These are phyloP conservation scores for Clarias platycephalus DNA, from an alignment of 2,797 vertebrate genomes.

Conservation along the genomic window DNA sequence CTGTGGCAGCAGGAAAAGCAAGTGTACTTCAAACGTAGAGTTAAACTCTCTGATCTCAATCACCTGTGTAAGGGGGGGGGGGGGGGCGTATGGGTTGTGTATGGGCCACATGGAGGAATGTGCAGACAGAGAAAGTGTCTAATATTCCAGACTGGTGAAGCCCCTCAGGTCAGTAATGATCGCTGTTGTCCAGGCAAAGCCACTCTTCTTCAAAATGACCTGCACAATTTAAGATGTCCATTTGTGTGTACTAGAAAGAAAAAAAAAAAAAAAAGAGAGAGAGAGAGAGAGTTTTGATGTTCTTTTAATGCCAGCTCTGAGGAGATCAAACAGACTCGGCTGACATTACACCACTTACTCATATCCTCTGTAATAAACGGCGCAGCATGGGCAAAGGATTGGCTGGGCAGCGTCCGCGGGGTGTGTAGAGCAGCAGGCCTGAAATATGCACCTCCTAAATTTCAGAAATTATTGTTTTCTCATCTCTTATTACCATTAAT, in stretches of 20 bases:
- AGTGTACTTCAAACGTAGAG: slow-evolving; percentile 43
- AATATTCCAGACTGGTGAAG: background rate
- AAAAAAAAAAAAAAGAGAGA: too few relatives aligned
- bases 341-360: background rate
- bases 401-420: background rate
- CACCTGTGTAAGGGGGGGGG: slow-evolving; percentile 29
- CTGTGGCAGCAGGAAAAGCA: slow-evolving; percentile 14
- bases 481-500: too few relatives aligned
- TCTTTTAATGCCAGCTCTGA: slow-evolving; percentile 9
- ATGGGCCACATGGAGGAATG: slow-evolving; percentile 27
- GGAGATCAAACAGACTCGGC: slow-evolving; percentile 23
- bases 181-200: background rate
- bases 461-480: too few relatives aligned
- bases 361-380: slow-evolving; percentile 12
- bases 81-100: background rate
- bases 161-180: background rate
- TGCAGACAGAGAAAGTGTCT: slow-evolving; percentile 5
- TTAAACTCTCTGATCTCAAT: slow-evolving; percentile 44
- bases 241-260: background rate
- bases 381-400: background rate
- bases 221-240: background rate
- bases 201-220: background rate
- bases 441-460: too few relatives aligned
- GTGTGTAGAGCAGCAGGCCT: too few relatives aligned
- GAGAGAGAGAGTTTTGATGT: slow-evolving; percentile 26